Percentiles rank a stretch among this genome's conserved stretches.
Conservation (phyloP, 2,888 invertebrate species). For the Sussaba pulchella region DNA sequence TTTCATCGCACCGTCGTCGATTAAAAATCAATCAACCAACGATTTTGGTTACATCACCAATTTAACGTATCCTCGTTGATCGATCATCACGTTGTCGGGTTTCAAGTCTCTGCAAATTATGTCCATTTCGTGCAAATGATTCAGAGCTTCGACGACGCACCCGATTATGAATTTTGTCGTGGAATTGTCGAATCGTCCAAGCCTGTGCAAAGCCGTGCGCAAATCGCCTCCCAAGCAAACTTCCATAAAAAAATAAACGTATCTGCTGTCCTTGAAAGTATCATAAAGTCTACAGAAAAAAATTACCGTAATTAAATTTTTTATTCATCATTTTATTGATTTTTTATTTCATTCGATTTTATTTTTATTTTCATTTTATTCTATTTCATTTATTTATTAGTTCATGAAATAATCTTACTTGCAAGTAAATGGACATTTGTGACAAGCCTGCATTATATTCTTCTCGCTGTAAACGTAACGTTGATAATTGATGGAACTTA, state of each 20-base stretch:
- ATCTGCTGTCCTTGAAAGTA: constrained; percentile 95
- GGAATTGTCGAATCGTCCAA: constrained; percentile 91
- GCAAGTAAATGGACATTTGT: constrained; percentile 89
- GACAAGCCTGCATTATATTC: constrained; percentile 87
- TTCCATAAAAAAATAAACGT: constrained; percentile 97
- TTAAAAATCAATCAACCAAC: no score
- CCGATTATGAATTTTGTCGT: constrained; percentile 94
- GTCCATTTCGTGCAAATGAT: constrained; percentile 93
- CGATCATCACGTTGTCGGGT: constrained; percentile 96
- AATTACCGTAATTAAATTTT: no score
- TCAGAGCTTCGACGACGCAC: constrained; percentile 96
- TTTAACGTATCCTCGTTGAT: constrained; percentile 93
- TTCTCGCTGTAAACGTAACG: constrained; percentile 89
- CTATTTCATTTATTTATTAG: no score
- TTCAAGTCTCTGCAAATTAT: constrained; percentile 96
- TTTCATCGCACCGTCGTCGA: background rate
- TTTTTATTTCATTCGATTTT: no score
- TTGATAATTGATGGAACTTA: constrained; percentile 87
- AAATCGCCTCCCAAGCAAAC: constrained; percentile 97
- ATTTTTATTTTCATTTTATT: no score
- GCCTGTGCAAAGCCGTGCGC: constrained; percentile 94
- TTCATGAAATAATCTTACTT: constrained; percentile 85
- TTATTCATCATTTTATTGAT: no score
- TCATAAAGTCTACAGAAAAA: constrained; percentile 89
- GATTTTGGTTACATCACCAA: constrained; percentile 85